Evolutionary conservation across 2,797 vertebrate genomes (phyloP), one percentile per base, ranked within the genome.

Genomic region (Allobates femoralis): DNA sequence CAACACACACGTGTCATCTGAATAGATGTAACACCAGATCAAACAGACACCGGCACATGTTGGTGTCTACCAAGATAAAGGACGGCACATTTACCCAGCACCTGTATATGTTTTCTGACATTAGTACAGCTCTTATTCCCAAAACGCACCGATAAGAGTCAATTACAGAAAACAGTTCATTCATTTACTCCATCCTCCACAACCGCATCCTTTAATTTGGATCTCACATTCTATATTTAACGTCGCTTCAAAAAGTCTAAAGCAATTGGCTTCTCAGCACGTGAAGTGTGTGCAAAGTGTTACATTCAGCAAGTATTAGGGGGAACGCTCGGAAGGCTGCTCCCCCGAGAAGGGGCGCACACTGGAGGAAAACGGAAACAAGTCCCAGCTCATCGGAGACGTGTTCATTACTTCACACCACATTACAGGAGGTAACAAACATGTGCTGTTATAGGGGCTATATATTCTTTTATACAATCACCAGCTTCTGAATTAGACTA

Each of bases 101-200:
- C 46, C 0, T 10, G 26, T 3, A 23, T 19, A 67, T 18, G 37
- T 28, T 21, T 23, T 15, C 23, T 55, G 46, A 37, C 28, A 60
- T 80, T 46, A 58, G 51, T 41, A 30, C 5, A 32, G 62, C 15
- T 32, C 86, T 87, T 85, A 85, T 88, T 71, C 85, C 87, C 87
- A 87, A 55, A 60, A 88, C 23, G 87, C 4, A 86, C 5, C 37
- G 86, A n/a, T 84, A 15, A 82, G 89, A 66, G 34, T 51, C 81
- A 76, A 77, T 77, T 84, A 77, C 71, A 64, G 41, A n/a, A 34
- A 34, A 26, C 16, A 56, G 80, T 71, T 51, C 34, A 73, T 32
- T 74, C 37, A 77, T 84, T 84, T 76, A 23, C 26, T 84, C 34
- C 62, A 18, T 77, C 46, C 21, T 21, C 30, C 34, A 41, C 41